Conservation (phyloP, 2,797 vertebrate genomes). For the Characodon lateralis region DNA sequence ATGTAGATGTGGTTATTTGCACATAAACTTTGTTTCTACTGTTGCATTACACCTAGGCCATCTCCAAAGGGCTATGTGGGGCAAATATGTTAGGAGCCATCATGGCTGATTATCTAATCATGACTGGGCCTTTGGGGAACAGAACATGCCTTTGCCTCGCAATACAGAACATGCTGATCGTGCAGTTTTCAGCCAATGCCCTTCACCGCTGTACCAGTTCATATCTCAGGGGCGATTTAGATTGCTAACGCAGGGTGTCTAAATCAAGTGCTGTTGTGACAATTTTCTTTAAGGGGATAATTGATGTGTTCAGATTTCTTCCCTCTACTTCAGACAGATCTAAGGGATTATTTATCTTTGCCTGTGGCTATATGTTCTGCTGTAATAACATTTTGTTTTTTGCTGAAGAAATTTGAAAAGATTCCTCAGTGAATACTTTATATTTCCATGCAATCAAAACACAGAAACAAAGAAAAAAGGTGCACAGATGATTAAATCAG, state of each 20-base stretch:
- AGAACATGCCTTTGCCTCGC: conserved; percentile 18
- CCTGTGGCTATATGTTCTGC: neutral
- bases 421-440: neutral
- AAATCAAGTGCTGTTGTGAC: conserved; percentile 37
- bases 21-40: conserved; percentile 61
- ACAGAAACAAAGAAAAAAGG: neutral
- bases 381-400: neutral
- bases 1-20: conserved; percentile 30
- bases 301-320: conserved; percentile 32
- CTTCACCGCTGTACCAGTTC: conserved; percentile 48
- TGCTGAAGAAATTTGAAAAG: neutral
- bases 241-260: conserved; percentile 21
- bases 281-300: conserved; percentile 38
- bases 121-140: conserved; percentile 57
- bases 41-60: conserved; percentile 14
- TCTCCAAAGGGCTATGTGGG: conserved; percentile 46
- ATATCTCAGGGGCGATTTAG: conserved; percentile 42
- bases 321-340: neutral
- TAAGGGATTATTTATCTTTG: neutral
- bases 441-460: neutral
- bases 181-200: conserved; percentile 55
- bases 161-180: conserved; percentile 59
- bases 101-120: conserved; percentile 70
- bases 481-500: neutral
- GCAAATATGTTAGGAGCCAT: conserved; percentile 70